Percentiles rank a stretch among this genome's conserved stretches.
Conservation (phyloP, 2,888 invertebrate species). For the Caenorhabditis sp. region DNA sequence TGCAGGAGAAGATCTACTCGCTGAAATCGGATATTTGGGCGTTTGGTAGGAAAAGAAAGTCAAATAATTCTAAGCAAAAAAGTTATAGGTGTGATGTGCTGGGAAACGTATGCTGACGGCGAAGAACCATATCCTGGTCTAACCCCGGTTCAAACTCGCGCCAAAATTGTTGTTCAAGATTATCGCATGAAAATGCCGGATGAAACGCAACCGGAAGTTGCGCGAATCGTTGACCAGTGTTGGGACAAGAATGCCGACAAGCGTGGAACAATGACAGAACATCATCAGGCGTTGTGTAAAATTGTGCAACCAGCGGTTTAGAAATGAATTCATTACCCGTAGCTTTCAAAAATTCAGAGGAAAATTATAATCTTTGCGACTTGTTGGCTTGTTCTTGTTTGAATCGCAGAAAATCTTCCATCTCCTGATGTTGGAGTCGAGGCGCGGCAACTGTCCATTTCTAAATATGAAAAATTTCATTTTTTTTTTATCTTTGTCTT, state of each 20-base stretch:
- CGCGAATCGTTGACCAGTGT: constrained; percentile 45
- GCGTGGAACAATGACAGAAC: constrained; percentile 50
- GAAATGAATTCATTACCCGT: neutral
- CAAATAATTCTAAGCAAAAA: neutral
- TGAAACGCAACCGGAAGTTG: constrained; percentile 46
- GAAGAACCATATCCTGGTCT: constrained; percentile 62
- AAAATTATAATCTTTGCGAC: neutral
- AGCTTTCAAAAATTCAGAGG: neutral
- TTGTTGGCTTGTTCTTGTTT: constrained; percentile 25
- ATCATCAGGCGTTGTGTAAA: neutral
- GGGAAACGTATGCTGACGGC: constrained; percentile 63
- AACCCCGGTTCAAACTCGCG: constrained; percentile 56
- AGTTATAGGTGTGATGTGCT: constrained; percentile 45
- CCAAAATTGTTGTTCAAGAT: constrained; percentile 59
- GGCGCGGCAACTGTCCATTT: constrained; percentile 30
- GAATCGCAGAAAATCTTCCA: constrained; percentile 30
- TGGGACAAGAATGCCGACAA: constrained; percentile 62
- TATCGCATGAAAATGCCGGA: constrained; percentile 64
- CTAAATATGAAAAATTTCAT: constrained; percentile 13
- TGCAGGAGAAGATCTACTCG: constrained; percentile 60
- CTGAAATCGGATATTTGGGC: constrained; percentile 61
- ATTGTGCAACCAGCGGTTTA: neutral
- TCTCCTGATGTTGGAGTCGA: constrained; percentile 37
- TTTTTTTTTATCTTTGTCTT: neutral
- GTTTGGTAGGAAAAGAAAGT: constrained; percentile 16